phyloP scores from a whole-genome alignment of 2,113 vertebrate genomes.

The Gambusia holbrooki region DNA sequence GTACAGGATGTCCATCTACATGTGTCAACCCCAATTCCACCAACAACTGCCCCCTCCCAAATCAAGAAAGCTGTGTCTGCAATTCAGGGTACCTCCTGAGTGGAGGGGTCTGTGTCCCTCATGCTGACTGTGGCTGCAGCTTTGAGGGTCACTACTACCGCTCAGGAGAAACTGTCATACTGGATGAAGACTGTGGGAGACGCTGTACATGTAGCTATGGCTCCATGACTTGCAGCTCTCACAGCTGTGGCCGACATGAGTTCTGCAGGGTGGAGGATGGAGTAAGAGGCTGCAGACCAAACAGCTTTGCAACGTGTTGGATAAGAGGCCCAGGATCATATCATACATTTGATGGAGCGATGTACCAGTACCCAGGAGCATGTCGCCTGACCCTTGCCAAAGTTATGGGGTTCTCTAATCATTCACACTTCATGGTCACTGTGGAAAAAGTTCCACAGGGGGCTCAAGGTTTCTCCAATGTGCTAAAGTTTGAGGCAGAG shows the following conservation, averaged over 20 bases:
- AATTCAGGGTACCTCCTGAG: slow-evolving; percentile 69
- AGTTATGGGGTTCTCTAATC: slow-evolving; percentile 34
- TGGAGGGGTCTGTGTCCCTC: slow-evolving; percentile 55
- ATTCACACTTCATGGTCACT: slow-evolving; percentile 49
- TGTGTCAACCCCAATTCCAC: slow-evolving; percentile 63
- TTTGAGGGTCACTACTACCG: slow-evolving; percentile 66
- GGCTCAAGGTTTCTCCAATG: slow-evolving; percentile 29
- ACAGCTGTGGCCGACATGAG: slow-evolving; percentile 49
- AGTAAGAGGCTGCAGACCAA: slow-evolving; percentile 58
- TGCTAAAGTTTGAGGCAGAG: slow-evolving; percentile 52
- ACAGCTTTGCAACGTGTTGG: slow-evolving; percentile 54
- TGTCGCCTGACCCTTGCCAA: slow-evolving; percentile 62
- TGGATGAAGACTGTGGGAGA: slow-evolving; percentile 56
- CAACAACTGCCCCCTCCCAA: slow-evolving; percentile 54
- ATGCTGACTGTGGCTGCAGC: slow-evolving; percentile 69
- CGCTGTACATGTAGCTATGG: slow-evolving; percentile 58
- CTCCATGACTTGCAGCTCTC: slow-evolving; percentile 53
- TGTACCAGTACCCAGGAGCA: slow-evolving; percentile 65
- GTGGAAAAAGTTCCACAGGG: slow-evolving; percentile 59
- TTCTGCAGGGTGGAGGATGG: slow-evolving; percentile 43
- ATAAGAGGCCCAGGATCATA: slow-evolving; percentile 61
- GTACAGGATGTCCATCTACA: slow-evolving; percentile 66
- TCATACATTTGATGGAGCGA: slow-evolving; percentile 64
- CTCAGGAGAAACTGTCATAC: slow-evolving; percentile 58
- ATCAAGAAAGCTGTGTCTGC: slow-evolving; percentile 69